A percentile compares a stretch with the other conserved stretches of the same genome.
These are phyloP conservation scores for Melanocharis versteri DNA, from an alignment of 2,113 vertebrate species.

Conservation along the genomic window DNA sequence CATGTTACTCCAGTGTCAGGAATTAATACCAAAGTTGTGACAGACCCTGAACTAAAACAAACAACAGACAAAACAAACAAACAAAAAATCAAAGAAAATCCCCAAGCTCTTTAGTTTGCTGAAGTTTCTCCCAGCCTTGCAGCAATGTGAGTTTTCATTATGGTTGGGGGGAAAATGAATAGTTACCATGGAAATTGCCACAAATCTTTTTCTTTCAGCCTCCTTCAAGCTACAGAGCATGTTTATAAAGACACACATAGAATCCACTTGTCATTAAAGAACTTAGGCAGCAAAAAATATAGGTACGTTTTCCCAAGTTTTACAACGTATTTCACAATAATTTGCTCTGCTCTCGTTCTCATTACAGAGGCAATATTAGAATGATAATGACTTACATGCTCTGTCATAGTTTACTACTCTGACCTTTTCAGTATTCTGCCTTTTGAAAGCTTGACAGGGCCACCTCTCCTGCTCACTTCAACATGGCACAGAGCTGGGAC, in stretches of 20 bases:
- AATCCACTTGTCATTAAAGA: conserved; percentile 41
- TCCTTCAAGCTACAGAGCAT: not conserved
- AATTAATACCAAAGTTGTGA: conserved; percentile 9
- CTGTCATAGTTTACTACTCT: conserved; percentile 64
- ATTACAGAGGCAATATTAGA: conserved; percentile 71
- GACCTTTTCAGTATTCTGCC: conserved; percentile 75
- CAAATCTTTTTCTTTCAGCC: conserved; percentile 16
- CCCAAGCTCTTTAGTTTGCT: not conserved
- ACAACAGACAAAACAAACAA: not conserved
- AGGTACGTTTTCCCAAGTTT: conserved; percentile 60
- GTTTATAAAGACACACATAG: not conserved
- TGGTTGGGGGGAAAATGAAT: not conserved
- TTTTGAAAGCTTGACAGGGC: conserved; percentile 62
- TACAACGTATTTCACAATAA: conserved; percentile 54
- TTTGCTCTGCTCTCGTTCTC: conserved; percentile 59
- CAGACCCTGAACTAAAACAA: not conserved
- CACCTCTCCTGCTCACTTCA: conserved; percentile 34
- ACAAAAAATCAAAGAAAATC: not conserved
- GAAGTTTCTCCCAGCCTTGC: not conserved
- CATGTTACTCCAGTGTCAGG: not conserved
- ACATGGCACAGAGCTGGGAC: conserved; percentile 35
- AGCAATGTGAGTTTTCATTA: not conserved
- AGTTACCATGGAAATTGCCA: conserved; percentile 56
- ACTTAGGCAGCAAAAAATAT: not conserved
- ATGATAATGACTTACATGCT: conserved; percentile 73